Base-by-base conservation (phyloP, 2,888 invertebrate genomes). In the Machimus rusticus region DNA sequence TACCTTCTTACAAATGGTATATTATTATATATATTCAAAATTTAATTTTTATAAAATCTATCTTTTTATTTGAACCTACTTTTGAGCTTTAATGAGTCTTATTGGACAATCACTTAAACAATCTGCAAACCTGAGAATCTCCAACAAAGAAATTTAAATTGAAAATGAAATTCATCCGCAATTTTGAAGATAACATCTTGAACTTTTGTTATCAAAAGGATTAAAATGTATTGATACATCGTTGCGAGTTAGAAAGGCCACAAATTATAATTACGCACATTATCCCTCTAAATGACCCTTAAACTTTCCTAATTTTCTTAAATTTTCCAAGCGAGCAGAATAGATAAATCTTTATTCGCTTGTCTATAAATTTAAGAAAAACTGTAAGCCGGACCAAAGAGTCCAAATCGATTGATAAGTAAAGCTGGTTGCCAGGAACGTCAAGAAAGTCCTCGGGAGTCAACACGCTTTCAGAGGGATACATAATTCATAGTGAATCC, bases 401-500 rank as follows among this genome's bases (percentile, higher is more conserved):
- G 16, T 51, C 51, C 51, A n/a, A 51, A 66, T 66, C 66, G 28
- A 66, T 66, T 19, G 28, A 66, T 23, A 23, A 66, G 23, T 66
- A 66, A 66, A 28, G 66, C 28, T 19, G 19, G 5, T 19, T 55
- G 55, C 19, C 19, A 19, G n/a, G 2, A 66, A 23, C 12, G 66
- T 28, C 23, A 23, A 46, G 51, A 51, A 79, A 46, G 16, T 31
- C 51, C 28, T 3, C 46, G 23, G 51, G 51, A 28, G 23, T 16
- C 46, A 51, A 51, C 51, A n/a, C 28, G 23, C 46, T 78, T 78
- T 78, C 23, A 43, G 23, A 28, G 12, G 51, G 14, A 79, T 79
- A 79, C 31, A 51, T 79, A 51, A 79, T 79, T 79, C 51, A 51
- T 79, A 79, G 46, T 23, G 43, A 79, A 51, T 79, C 51, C 19